These are phyloP conservation scores for Lethrus apterus DNA, from an alignment of 1,140 invertebrate genomes.

Conservation along the genomic window DNA sequence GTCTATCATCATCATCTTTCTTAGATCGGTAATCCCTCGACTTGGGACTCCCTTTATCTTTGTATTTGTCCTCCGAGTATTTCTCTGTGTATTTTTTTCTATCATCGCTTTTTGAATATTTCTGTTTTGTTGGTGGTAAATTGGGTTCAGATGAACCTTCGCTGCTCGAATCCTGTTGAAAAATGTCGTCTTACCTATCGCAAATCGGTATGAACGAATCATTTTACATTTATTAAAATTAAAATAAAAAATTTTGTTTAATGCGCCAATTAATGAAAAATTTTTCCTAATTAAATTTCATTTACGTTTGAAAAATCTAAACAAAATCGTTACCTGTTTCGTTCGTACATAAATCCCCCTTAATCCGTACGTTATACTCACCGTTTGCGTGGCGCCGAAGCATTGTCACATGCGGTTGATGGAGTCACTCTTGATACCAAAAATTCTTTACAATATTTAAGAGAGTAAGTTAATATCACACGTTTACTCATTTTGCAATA, in stretches of 20 bases:
- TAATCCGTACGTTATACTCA: constrained; percentile 4
- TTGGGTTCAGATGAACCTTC: constrained; percentile 14
- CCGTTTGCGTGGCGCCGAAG: constrained; percentile 2
- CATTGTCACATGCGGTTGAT: constrained; percentile 2
- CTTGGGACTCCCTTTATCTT: constrained; percentile 6
- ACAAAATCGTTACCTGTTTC: constrained; percentile 11
- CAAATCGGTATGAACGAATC: constrained; percentile 6
- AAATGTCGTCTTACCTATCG: constrained; percentile 23
- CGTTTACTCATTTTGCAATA: no score
- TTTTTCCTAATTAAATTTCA: no score
- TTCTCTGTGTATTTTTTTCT: constrained; percentile 3
- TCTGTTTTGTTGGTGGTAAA: no score
- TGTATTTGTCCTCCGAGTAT: constrained; percentile 2
- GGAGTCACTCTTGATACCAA: constrained; percentile 30
- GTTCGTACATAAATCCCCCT: not conserved
- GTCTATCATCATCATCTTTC: not conserved
- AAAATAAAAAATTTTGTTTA: no score
- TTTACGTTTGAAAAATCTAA: no score
- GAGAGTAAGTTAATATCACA: constrained; percentile 42
- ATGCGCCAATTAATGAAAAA: no score
- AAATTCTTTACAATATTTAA: constrained; percentile 41
- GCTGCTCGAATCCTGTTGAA: constrained; percentile 27
- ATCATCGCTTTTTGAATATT: constrained; percentile 8
- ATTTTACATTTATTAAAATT: no score
- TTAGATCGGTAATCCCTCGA: not conserved